These are phyloP conservation scores for Drosophila birchii DNA, from an alignment of 2,888 invertebrate genomes.

Conservation along the genomic window DNA sequence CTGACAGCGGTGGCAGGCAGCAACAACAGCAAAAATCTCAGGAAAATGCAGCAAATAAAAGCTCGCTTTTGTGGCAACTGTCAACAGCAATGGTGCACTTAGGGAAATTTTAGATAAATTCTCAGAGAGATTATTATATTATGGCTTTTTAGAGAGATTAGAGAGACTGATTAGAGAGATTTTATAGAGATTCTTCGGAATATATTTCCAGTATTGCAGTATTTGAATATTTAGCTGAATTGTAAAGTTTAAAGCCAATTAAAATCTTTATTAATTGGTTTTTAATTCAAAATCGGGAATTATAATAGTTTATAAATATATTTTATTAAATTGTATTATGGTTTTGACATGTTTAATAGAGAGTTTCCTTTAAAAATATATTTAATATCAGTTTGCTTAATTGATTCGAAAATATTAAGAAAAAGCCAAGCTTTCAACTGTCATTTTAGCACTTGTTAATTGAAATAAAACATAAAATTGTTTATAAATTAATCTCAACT, in stretches of 20 bases:
- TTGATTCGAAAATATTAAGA: no score
- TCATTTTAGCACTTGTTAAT: background rate
- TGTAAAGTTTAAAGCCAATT: no score
- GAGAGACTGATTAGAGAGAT: no score
- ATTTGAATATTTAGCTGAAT: no score
- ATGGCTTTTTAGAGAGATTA: background rate
- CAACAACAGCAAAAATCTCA: constrained; percentile 13
- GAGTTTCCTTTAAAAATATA: background rate
- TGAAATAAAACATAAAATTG: background rate
- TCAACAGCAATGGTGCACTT: constrained; percentile 31
- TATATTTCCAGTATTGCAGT: background rate
- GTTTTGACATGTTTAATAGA: background rate
- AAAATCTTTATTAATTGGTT: no score
- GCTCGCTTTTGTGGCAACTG: constrained; percentile 38
- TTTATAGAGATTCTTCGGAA: background rate
- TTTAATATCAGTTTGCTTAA: no score
- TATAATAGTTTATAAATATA: background rate
- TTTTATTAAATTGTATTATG: background rate
- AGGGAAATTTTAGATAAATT: background rate
- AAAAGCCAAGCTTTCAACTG: background rate
- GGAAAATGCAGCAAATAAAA: constrained; percentile 47
- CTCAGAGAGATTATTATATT: background rate
- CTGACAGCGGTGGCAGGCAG: constrained; percentile 29
- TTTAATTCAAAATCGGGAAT: no score
- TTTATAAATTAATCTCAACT: background rate